Evolutionary conservation across 1,140 invertebrate species (phyloP).

Genomic region (Sipha flava): DNA sequence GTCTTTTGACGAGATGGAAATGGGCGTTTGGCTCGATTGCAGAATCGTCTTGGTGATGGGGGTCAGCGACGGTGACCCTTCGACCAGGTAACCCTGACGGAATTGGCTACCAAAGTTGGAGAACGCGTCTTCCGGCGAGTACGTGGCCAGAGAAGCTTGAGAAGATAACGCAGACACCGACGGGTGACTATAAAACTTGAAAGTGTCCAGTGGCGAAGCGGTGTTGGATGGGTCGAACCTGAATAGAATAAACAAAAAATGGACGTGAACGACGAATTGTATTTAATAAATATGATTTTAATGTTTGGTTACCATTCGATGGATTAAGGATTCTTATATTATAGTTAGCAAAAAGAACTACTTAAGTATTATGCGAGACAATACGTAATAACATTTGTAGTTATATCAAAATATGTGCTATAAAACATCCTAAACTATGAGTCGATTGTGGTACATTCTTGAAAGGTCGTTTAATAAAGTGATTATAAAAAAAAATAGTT

Average conservation of each 20-base stretch:
- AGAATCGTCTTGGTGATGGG: background rate
- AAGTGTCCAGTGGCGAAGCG: background rate
- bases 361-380: too few species aligned
- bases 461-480: too few species aligned
- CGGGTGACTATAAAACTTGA: background rate
- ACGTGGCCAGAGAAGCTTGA: background rate
- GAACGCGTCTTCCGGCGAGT: slow-evolving; percentile 4
- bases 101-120: background rate
- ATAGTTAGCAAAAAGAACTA: too few species aligned
- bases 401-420: too few species aligned
- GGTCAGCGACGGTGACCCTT: background rate
- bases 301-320: too few species aligned
- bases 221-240: background rate
- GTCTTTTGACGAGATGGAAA: background rate
- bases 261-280: background rate
- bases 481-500: too few species aligned
- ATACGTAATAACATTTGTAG: too few species aligned
- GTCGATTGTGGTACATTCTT: too few species aligned
- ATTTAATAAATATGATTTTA: too few species aligned
- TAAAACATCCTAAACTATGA: too few species aligned
- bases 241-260: background rate
- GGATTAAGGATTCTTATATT: too few species aligned
- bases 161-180: background rate
- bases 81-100: background rate
- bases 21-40: background rate